Conservation (phyloP, 2,888 invertebrate genomes). For the Aphodius granarius region DNA sequence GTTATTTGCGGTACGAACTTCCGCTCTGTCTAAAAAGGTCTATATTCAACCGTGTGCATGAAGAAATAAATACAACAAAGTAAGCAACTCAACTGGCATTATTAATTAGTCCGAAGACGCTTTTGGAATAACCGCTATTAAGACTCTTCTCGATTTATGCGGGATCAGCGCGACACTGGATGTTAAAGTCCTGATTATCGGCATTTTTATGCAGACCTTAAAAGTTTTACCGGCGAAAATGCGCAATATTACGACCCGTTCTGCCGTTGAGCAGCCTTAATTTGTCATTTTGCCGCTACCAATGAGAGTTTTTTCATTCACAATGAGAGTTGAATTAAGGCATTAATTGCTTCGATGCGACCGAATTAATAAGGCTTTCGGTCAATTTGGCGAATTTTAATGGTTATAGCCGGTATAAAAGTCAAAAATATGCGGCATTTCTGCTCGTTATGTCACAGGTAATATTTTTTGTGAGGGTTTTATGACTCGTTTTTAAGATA, state of each 20-base stretch:
- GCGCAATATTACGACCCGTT: not conserved
- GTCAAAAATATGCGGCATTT: not conserved
- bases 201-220: not conserved
- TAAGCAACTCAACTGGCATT: not conserved
- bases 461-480: not conserved
- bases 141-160: not conserved
- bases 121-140: not conserved
- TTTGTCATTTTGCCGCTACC: conserved; percentile 21
- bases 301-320: no score
- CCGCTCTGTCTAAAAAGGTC: no score
- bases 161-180: not conserved
- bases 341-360: not conserved
- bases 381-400: not conserved
- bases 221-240: not conserved
- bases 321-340: not conserved
- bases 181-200: not conserved
- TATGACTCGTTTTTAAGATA: not conserved
- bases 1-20: no score
- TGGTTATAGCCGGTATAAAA: not conserved
- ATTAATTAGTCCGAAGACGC: not conserved
- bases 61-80: not conserved
- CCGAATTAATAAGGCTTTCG: not conserved
- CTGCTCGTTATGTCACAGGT: not conserved
- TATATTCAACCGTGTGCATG: no score
- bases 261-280: not conserved